Evolutionary conservation across 1,140 invertebrate species (phyloP), one percentile per base, ranked within the genome.

Genomic region (Papilio aristodemus): DNA sequence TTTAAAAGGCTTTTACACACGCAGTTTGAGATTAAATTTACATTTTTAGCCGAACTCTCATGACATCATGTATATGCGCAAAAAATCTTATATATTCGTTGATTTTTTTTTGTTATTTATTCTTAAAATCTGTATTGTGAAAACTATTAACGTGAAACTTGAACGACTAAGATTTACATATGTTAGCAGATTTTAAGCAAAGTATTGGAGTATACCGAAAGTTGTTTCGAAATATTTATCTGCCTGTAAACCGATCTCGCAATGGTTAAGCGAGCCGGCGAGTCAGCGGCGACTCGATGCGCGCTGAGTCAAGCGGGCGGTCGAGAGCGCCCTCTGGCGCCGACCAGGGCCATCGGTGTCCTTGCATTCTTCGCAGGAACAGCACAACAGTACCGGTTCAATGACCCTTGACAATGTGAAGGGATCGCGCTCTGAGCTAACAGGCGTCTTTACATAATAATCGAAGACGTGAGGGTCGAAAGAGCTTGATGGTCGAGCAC

Each of bases 341-440:
- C 63, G 41, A 27, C 39, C 63, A 46, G 63, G 75, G 68, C 77
- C 81, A 84, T 84, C 76, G 75, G 66, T 81, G 82, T 81, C 84
- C 82, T 86, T 86, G 84, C 84, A 86, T 86, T 86, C 84, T 86
- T 86, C 71, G 74, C 73, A 72, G 72, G 74, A 79, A 78, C 71
- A 83, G 73, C 76, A 80, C 69, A 78, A 78, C 74, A 75, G 78
- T 86, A 82, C 84, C 82, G 84, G 85, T 85, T 87, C 83, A 84
- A 77, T 78, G 78, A 86, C 81, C 79, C 76, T 74, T 79, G 76
- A 79, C 77, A 85, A 83, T 87, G 82, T 84, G 80, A 80, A 84
- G 77, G 77, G 79, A 84, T 78, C 77, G 73, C 66, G 71, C 70
- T 78, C 75, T 73, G 71, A 74, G 73, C 76, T 71, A 76, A 77